Evolutionary conservation across 2,888 invertebrate species (phyloP).

Genomic region (Bembecia ichneumoniformis): DNA sequence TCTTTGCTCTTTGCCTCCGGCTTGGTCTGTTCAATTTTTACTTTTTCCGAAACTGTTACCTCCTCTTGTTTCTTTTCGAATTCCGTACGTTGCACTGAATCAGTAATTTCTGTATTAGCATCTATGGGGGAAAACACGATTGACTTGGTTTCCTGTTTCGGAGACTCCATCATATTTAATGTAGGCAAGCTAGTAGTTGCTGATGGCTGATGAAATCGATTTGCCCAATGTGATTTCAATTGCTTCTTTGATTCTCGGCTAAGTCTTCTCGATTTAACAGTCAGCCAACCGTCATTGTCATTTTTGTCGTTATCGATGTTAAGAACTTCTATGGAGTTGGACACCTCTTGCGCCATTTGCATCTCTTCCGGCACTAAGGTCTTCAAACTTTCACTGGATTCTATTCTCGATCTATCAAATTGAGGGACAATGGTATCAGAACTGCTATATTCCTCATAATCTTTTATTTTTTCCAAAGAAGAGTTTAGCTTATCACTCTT

Average conservation of each 20-base stretch:
- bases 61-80: slow-evolving; percentile 13
- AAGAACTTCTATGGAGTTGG: slow-evolving; percentile 63
- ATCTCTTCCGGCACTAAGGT: slow-evolving; percentile 61
- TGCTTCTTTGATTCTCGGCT: slow-evolving; percentile 71
- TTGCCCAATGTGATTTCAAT: slow-evolving; percentile 79
- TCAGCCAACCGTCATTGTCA: slow-evolving; percentile 88
- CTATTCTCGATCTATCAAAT: slow-evolving; percentile 56
- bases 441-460: slow-evolving; percentile 64
- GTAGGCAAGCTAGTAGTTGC: slow-evolving; percentile 88
- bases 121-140: slow-evolving; percentile 21
- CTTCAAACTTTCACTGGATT: slow-evolving; percentile 63
- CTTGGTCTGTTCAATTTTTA: not conserved
- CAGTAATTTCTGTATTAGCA: slow-evolving; percentile 42
- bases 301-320: slow-evolving; percentile 48
- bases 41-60: not conserved
- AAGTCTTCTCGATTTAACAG: slow-evolving; percentile 82
- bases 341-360: slow-evolving; percentile 30
- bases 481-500: slow-evolving; percentile 33
- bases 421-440: slow-evolving; percentile 69
- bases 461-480: slow-evolving; percentile 42
- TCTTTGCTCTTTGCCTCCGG: slow-evolving; percentile 20
- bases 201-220: slow-evolving; percentile 85
- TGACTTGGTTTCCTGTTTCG: slow-evolving; percentile 50
- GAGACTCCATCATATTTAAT: slow-evolving; percentile 70
- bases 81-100: slow-evolving; percentile 51